Evolutionary conservation across 1,140 invertebrate species (phyloP).

Genomic region (Panagrolaimus sp.): DNA sequence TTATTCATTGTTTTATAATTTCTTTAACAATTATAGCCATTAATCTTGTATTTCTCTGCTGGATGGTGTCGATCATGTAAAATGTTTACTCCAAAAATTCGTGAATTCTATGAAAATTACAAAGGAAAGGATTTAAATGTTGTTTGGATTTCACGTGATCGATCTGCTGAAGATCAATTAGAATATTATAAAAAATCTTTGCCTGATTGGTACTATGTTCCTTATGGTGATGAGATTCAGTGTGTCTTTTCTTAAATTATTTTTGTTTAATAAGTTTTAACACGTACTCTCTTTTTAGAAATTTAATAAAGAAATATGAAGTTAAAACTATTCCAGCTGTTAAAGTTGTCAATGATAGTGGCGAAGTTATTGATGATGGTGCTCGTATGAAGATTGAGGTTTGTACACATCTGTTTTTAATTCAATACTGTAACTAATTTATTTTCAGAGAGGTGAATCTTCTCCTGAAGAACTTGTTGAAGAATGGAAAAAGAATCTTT

Average conservation of each 20-base stretch:
- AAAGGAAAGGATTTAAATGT: constrained; percentile 33
- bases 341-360: constrained; percentile 27
- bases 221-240: constrained; percentile 30
- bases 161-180: constrained; percentile 32
- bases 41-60: constrained; percentile 31
- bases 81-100: constrained; percentile 30
- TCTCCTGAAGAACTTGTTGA: background rate
- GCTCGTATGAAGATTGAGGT: constrained; percentile 34
- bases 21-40: constrained; percentile 20
- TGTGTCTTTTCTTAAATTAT: constrained; percentile 15
- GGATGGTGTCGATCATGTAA: constrained; percentile 29
- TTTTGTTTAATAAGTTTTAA: no score
- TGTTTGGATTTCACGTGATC: constrained; percentile 36
- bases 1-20: background rate
- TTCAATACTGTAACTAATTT: no score
- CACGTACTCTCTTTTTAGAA: no score
- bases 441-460: background rate
- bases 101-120: constrained; percentile 41
- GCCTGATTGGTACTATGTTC: constrained; percentile 30
- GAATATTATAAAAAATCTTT: constrained; percentile 34
- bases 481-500: constrained; percentile 7
- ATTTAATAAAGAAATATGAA: constrained; percentile 30
- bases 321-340: constrained; percentile 33
- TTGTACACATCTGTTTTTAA: no score
- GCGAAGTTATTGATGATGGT: constrained; percentile 31